Base-by-base conservation (phyloP, 2,888 invertebrate species). In the Magallana nippona region DNA sequence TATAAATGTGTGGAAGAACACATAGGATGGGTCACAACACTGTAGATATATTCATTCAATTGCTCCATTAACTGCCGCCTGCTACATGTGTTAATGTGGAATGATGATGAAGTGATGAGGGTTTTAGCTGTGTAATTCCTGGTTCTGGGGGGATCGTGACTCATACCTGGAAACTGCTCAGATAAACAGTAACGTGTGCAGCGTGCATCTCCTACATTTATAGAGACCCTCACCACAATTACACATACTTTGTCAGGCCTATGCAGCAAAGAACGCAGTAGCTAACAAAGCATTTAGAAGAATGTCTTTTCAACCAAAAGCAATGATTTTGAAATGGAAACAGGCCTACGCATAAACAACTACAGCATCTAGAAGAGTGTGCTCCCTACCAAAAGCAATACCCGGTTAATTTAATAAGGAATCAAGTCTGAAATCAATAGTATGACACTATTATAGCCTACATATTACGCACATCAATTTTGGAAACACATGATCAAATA, bases 101-200 rank as follows among this genome's bases (percentile, higher is more conserved):
- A 71, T 32, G 71, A 22, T 19, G 22, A 22, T 27, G 22, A 19
- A 22, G 27, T 71, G 15, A 44, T 44, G 44, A 44, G 44, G 44
- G 44, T 44, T 44, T 44, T 44, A 44, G 44, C 44, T 32, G 44
- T 44, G 44, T 44, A 44, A 44, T 44, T 44, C 44, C 44, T 27
- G 19, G 27, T 63, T 13, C 63, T 71, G 71, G 27, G 10, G 13
- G 13, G 22, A 71, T 44, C 44, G 44, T 71, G 22, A 27, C 71
- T 71, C 22, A 71, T 22, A 22, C 22, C 22, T 27, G 22, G 71
- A 71, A 15, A 27, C 13, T 11, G 22, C 71, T 71, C 27, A 71
- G 22, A 71, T 27, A 27, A 71, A 27, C 13, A 71, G 71, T 27
- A 63, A 71, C 71, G 27, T 71, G 71, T 71, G 71, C 71, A 71